phyloP scores from a whole-genome alignment of 2,797 vertebrate species.

The Thalassophryne amazonica region DNA sequence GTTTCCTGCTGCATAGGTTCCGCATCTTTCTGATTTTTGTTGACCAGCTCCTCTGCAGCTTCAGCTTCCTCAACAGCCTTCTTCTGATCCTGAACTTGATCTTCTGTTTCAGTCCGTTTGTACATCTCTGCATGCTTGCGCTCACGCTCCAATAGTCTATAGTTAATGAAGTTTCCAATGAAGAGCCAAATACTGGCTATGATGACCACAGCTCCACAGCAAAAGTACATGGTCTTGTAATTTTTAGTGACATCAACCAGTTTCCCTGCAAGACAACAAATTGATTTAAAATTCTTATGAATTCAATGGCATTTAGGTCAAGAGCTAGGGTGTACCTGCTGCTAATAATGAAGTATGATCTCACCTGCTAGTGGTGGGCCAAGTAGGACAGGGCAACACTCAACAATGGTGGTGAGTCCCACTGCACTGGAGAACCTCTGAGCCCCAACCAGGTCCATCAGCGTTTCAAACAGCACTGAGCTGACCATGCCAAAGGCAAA shows the following conservation, averaged over 20 bases:
- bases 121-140: slow-evolving; percentile 74
- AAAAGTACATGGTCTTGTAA: slow-evolving; percentile 93
- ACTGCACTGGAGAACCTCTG: slow-evolving; percentile 93
- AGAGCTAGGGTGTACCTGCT: too few species aligned
- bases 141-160: slow-evolving; percentile 88
- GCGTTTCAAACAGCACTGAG: slow-evolving; percentile 91
- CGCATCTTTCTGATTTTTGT: slow-evolving; percentile 53
- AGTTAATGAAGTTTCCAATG: slow-evolving; percentile 93
- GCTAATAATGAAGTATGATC: not conserved
- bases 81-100: slow-evolving; percentile 44
- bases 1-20: slow-evolving; percentile 88
- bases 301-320: too few species aligned
- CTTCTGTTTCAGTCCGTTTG: slow-evolving; percentile 68
- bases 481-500: slow-evolving; percentile 97
- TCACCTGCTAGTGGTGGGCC: slow-evolving; percentile 93
- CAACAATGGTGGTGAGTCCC: slow-evolving; percentile 91
- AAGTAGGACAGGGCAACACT: slow-evolving; percentile 92
- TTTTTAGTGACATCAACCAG: slow-evolving; percentile 90
- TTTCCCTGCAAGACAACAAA: slow-evolving; percentile 87
- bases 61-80: slow-evolving; percentile 70
- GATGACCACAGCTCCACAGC: slow-evolving; percentile 86
- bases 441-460: slow-evolving; percentile 94
- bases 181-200: slow-evolving; percentile 90
- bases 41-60: slow-evolving; percentile 50
- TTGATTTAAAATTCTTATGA: too few species aligned